Evolutionary conservation across 2,113 vertebrate species (phyloP), one percentile per base, ranked within the genome.

Genomic region (Ranitomeya variabilis): DNA sequence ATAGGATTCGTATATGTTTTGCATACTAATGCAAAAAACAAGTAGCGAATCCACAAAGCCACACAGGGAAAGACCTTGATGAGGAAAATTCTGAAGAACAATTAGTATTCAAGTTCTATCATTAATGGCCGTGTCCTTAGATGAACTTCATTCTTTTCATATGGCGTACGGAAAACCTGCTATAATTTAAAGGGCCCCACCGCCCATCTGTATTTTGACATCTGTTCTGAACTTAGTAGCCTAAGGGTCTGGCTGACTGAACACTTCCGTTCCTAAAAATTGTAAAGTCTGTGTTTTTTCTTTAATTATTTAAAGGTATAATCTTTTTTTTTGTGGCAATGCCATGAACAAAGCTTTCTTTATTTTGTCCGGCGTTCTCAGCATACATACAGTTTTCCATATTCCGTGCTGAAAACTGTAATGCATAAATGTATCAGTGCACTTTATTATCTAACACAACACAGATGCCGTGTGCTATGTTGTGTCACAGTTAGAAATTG

Each of bases 31-130:
- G 88, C 71, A 85, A 90, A 69, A 86, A 45, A 73, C 19, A 55
- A 91, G 52, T 85, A 90, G 90, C 74, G 88, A 91, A 89, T 82
- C 66, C 19, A 87, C 15, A 67, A 91, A 89, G 80, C 66, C 19
- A 87, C 15, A 67, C 67, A 93, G 91, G 69, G 87, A 89, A 83
- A 89, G 92, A 87, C 85, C 90, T 86, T 81, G 90, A 80, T 62
- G 45, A 87, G 82, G 78, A 14, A 85, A 90, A 90, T 16, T 86
- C 79, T 86, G 64, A 80, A 80, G 45, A 90, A 86, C 80, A 93
- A 90, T 88, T 90, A 92, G 82, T 88, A 86, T 89, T 89, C 59
- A 60, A 90, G 82, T 69, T 91, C 85, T 80, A 57, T 90, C 90
- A 86, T 87, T 91, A 90, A 3, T 83, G 89, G 88, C 73, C 87